Conservation (phyloP, 2,888 invertebrate species). For the Dromius quadrimaculatus region DNA sequence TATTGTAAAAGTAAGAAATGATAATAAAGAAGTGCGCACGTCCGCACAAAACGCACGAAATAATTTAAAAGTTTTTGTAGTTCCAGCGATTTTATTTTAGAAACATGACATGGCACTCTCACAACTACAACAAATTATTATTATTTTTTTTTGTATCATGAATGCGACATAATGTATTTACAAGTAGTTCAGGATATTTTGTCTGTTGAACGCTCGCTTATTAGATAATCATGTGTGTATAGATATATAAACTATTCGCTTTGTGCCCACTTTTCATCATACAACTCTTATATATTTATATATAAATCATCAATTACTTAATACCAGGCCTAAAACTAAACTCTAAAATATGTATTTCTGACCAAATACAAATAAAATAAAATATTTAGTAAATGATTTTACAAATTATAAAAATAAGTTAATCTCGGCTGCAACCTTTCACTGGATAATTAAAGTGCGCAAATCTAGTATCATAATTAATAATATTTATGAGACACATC, state of each 20-base stretch:
- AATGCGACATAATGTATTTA: conserved; percentile 47
- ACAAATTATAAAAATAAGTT: conserved; percentile 50
- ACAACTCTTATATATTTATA: conserved; percentile 48
- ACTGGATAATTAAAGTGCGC: conserved; percentile 49
- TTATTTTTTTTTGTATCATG: conserved; percentile 47
- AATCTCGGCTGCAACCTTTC: conserved; percentile 50
- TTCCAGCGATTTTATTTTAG: conserved; percentile 52
- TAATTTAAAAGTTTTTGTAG: conserved; percentile 10
- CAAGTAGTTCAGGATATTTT: conserved; percentile 45
- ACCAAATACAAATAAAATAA: conserved; percentile 42
- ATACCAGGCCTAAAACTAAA: conserved; percentile 50
- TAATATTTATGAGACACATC: conserved; percentile 49
- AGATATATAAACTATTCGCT: conserved; percentile 51
- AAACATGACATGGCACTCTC: conserved; percentile 53
- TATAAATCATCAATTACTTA: conserved; percentile 42
- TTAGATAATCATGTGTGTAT: conserved; percentile 43
- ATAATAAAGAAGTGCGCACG: conserved; percentile 40
- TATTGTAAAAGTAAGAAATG: not conserved
- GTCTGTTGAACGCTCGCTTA: conserved; percentile 23
- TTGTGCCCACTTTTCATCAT: conserved; percentile 51
- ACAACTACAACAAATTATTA: conserved; percentile 52
- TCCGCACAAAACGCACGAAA: conserved; percentile 18
- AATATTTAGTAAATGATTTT: conserved; percentile 35
- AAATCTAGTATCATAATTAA: conserved; percentile 46
- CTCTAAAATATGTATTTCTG: conserved; percentile 47